Evolutionary conservation across 1,140 invertebrate species (phyloP).

Genomic region (Aleiodes sp.): DNA sequence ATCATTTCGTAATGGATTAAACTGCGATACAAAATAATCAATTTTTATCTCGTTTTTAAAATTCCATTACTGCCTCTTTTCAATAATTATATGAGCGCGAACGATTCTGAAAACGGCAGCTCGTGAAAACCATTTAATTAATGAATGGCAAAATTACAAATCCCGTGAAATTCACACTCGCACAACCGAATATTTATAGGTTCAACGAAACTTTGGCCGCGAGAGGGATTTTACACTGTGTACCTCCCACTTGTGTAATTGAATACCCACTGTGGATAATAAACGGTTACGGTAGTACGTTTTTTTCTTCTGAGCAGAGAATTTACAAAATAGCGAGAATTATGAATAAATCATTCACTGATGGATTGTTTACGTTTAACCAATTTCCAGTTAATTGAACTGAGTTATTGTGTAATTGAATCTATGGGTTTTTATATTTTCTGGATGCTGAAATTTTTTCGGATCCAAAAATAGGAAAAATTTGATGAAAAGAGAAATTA

Average conservation of each 20-base stretch:
- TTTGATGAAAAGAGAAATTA: no score
- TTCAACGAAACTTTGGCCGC: no score
- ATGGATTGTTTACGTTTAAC: not conserved
- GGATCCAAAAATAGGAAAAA: no score
- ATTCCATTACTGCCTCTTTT: no score
- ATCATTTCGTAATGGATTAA: no score
- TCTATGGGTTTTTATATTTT: no score
- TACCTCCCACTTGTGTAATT: not conserved
- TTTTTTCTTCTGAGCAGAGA: not conserved
- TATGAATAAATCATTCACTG: no score
- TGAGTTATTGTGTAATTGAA: no score
- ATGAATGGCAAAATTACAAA: slow-evolving; percentile 13
- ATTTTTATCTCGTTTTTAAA: not conserved
- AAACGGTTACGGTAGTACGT: not conserved
- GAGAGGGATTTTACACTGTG: not conserved
- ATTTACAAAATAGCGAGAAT: not conserved
- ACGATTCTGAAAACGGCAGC: not conserved
- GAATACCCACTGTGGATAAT: slow-evolving; percentile 4
- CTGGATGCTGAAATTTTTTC: no score
- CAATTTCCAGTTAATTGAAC: not conserved
- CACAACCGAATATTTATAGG: not conserved
- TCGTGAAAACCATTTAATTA: slow-evolving; percentile 11
- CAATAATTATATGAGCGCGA: not conserved
- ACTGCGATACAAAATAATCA: no score
- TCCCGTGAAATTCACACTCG: not conserved